Base-by-base conservation (phyloP, 2,797 vertebrate species). In the Hydrolagus colliei region DNA sequence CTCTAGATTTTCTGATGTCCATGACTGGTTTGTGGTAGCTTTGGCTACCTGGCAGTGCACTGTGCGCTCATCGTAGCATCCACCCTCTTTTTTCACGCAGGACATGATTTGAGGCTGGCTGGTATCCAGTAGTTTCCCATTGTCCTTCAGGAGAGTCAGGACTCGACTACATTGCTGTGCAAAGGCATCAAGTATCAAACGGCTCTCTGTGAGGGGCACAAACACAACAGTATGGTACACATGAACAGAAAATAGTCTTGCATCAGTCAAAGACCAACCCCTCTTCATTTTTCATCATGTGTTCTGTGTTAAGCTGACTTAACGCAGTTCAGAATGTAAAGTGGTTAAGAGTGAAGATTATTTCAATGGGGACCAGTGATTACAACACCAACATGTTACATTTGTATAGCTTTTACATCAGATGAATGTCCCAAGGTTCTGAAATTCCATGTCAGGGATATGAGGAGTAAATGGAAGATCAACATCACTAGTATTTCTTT, bases 81-180 rank as follows among this genome's bases (percentile, higher is more conserved):
- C 91, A 80, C 95, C 94, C 90, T 99, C 97, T 89, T 97, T 94
- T 91, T 99, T 99, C 88, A 99, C 94, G 88, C 94, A 95, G 73
- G 97, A 95, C 90, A 94, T 90, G 89, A 96, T 91, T 85, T 93
- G 93, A 86, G 95, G 89, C 67, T 92, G 95, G 88, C 88, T 92
- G 86, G 93, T 93, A 89, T 97, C 97, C 93, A 99, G 93, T 80
- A 98, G 94, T 86, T 97, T 96, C 78, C 97, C 97, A 73, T 97
- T 97, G 91, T 91, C 95, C 89, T 99, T 99, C 88, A 99, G 94
- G 86, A 99, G 96, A 90, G 94, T 96, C 88, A 99, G 96, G 87
- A 99, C 98, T n/a, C 97, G 94, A 91, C 97, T 99, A 91, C 97
- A 99, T 82, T 99, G 97, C 89, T 99, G 97, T 86, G 98, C 98